Percentiles rank a stretch among this genome's conserved stretches.
Conservation (phyloP, 2,888 invertebrate species). For the Ypsolopha sequella region DNA sequence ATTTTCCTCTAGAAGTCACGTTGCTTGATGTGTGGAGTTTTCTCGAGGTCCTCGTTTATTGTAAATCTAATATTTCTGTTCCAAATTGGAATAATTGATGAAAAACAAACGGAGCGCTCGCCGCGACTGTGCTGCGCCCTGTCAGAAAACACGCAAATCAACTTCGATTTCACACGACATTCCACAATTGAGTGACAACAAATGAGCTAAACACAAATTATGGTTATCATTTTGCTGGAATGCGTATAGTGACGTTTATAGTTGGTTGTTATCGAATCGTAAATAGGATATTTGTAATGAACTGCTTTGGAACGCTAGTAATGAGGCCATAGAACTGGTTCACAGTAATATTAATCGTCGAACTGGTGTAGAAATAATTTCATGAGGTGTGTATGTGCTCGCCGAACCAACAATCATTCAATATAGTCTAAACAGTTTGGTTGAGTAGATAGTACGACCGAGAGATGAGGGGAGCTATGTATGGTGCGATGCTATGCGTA, state of each 20-base stretch:
- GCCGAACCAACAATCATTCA: constrained; percentile 14
- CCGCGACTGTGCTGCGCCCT: constrained; percentile 72
- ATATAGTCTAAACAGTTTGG: constrained; percentile 37
- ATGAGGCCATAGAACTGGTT: constrained; percentile 62
- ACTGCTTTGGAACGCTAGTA: constrained; percentile 34
- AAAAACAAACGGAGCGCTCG: constrained; percentile 61
- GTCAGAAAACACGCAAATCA: constrained; percentile 66
- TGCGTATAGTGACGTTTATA: constrained; percentile 32
- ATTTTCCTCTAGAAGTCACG: constrained; percentile 26
- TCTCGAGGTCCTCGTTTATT: constrained; percentile 23
- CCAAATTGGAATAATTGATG: constrained; percentile 55
- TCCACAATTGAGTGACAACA: constrained; percentile 72
- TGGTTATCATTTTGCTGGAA: constrained; percentile 64
- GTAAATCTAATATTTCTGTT: constrained; percentile 44
- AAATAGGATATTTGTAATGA: constrained; percentile 33
- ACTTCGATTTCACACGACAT: constrained; percentile 71
- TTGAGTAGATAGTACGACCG: constrained; percentile 7
- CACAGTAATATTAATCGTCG: constrained; percentile 48
- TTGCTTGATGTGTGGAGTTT: constrained; percentile 23
- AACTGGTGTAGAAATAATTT: constrained; percentile 57
- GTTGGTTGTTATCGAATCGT: constrained; percentile 25
- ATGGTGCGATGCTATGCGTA: constrained; percentile 35
- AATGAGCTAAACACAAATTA: constrained; percentile 69
- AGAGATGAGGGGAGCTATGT: constrained; percentile 17
- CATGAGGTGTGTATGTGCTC: constrained; percentile 45